phyloP scores from a whole-genome alignment of 2,888 invertebrate genomes.

The Dyspetes luteomarginatus region DNA sequence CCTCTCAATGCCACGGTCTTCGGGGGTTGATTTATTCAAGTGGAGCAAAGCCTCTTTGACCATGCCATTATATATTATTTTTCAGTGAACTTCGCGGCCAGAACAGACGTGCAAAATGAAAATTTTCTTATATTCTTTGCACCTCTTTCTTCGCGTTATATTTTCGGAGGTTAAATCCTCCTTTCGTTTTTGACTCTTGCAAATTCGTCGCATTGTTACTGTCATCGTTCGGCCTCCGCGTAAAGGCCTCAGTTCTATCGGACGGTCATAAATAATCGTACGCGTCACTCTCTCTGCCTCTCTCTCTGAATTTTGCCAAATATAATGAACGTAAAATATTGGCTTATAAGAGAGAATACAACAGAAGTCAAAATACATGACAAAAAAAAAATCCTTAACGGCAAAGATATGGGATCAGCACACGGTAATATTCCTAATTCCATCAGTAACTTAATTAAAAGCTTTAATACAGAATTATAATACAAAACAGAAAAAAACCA shows the following conservation, averaged over 20 bases:
- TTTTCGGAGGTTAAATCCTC: slow-evolving; percentile 20
- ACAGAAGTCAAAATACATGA: slow-evolving; percentile 36
- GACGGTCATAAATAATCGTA: slow-evolving; percentile 56
- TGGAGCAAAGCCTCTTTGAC: slow-evolving; percentile 70
- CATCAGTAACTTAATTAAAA: not conserved
- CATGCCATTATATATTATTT: slow-evolving; percentile 64
- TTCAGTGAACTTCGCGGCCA: slow-evolving; percentile 12
- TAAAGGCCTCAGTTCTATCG: slow-evolving; percentile 13
- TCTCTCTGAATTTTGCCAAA: slow-evolving; percentile 32
- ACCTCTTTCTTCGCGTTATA: slow-evolving; percentile 21
- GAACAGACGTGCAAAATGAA: slow-evolving; percentile 25
- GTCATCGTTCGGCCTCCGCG: slow-evolving; percentile 15
- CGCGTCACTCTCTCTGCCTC: not conserved
- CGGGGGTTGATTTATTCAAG: slow-evolving; percentile 76
- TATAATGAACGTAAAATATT: slow-evolving; percentile 24
- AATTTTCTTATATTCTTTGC: slow-evolving; percentile 25
- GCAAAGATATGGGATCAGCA: slow-evolving; percentile 23
- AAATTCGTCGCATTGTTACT: slow-evolving; percentile 38
- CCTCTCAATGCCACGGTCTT: slow-evolving; percentile 30
- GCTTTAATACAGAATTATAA: not conserved
- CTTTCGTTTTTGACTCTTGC: slow-evolving; percentile 43
- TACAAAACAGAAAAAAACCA: not conserved
- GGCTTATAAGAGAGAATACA: not conserved
- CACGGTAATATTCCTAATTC: slow-evolving; percentile 25
- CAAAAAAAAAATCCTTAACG: slow-evolving; percentile 53